Evolutionary conservation across 2,797 vertebrate genomes (phyloP).

Genomic region (Enteromius paludinosus): DNA sequence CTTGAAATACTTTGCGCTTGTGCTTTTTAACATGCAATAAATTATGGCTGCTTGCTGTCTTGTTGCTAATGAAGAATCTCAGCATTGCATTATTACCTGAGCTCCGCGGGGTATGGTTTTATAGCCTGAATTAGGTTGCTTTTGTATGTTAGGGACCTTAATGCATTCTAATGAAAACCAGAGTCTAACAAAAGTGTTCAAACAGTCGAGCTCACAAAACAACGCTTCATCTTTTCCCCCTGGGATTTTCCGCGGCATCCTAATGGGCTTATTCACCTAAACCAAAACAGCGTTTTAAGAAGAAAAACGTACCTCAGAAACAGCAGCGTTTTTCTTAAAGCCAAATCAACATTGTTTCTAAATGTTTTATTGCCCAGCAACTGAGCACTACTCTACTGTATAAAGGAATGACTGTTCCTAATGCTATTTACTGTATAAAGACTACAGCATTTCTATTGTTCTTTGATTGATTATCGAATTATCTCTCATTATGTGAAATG

Average conservation of each 20-base stretch:
- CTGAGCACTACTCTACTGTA: not conserved
- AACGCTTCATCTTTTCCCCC: not conserved
- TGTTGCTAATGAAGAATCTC: constrained; percentile 55
- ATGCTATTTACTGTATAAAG: not conserved
- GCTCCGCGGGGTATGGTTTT: constrained; percentile 53
- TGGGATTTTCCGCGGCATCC: constrained; percentile 6
- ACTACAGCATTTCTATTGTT: not conserved
- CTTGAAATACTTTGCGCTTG: constrained; percentile 32
- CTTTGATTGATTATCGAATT: not conserved
- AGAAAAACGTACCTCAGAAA: not conserved
- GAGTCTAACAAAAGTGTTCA: constrained; percentile 34
- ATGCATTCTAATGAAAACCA: constrained; percentile 57
- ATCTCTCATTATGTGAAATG: not conserved
- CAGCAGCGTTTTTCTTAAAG: not conserved
- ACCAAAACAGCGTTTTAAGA: constrained; percentile 22
- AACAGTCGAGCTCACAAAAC: constrained; percentile 38
- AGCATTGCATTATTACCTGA: constrained; percentile 56
- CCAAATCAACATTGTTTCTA: not conserved
- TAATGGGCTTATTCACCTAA: constrained; percentile 24
- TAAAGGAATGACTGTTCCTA: not conserved
- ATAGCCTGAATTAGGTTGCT: constrained; percentile 53
- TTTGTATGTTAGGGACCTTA: constrained; percentile 44
- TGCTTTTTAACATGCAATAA: constrained; percentile 57
- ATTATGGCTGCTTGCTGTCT: constrained; percentile 49
- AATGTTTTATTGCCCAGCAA: not conserved